A percentile compares a stretch with the other conserved stretches of the same genome.
Conservation (phyloP, 2,113 vertebrate genomes). For the Dascyllus trimaculatus region DNA sequence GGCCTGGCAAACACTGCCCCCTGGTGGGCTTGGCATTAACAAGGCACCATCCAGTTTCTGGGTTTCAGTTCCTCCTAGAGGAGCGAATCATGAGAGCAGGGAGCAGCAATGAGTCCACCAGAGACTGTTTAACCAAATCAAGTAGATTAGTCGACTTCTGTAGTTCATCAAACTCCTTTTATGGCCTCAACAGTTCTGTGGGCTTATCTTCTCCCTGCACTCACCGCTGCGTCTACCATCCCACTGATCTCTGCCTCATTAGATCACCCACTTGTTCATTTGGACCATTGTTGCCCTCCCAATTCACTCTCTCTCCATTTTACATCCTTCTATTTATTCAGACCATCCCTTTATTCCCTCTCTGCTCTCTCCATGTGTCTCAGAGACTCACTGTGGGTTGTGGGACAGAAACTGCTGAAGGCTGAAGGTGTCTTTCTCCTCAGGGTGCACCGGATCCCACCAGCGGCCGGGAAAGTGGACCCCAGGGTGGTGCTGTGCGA, state of each 20-base stretch:
- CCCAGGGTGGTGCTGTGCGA: conserved; percentile 89
- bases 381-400: conserved; percentile 91
- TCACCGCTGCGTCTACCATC: conserved; percentile 56
- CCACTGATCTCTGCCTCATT: conserved; percentile 73
- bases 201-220: conserved; percentile 73
- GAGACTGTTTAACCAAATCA: conserved; percentile 74
- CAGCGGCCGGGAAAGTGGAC: conserved; percentile 90
- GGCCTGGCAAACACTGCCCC: conserved; percentile 87
- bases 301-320: conserved; percentile 47
- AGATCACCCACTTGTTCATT: conserved; percentile 77
- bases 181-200: conserved; percentile 57
- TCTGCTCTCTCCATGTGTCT: conserved; percentile 13
- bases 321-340: conserved; percentile 52
- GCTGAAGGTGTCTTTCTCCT: conserved; percentile 89
- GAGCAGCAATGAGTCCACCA: conserved; percentile 49
- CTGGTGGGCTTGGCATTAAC: conserved; percentile 84
- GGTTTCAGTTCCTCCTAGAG: conserved; percentile 37
- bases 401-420: conserved; percentile 92
- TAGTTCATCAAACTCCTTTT: conserved; percentile 77
- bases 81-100: conserved; percentile 50
- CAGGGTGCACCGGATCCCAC: conserved; percentile 87
- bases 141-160: conserved; percentile 76
- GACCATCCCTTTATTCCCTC: conserved; percentile 27
- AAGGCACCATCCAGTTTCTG: conserved; percentile 38
- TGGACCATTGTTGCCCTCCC: conserved; percentile 61